Percentiles rank a stretch among this genome's conserved stretches.
These are phyloP conservation scores for Ophioderma brevispina DNA, from an alignment of 35 echinoderm and acorn worm genomes.

Conservation along the genomic window DNA sequence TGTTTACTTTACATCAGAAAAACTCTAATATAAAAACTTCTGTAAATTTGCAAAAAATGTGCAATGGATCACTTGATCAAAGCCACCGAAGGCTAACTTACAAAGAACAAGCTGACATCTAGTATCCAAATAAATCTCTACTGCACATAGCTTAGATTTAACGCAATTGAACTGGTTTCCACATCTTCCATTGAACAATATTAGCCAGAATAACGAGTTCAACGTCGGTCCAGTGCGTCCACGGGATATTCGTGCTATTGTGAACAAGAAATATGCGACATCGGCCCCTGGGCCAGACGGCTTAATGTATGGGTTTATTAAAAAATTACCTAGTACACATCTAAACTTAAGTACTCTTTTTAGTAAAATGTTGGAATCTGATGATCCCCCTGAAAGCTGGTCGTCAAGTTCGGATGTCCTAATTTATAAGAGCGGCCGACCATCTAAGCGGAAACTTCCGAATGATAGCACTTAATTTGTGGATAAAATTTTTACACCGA, in stretches of 20 bases:
- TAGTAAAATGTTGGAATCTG: slow-evolving; percentile 5
- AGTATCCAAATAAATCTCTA: background rate
- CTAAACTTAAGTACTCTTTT: slow-evolving; percentile 16
- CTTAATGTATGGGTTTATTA: slow-evolving; percentile 43
- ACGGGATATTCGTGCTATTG: no score
- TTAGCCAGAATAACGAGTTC: no score
- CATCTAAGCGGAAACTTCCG: background rate
- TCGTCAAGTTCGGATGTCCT: background rate
- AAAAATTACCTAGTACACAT: slow-evolving; percentile 33
- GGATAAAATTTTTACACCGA: slow-evolving; percentile 47
- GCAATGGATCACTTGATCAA: background rate
- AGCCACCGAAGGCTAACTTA: background rate
- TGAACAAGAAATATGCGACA: slow-evolving; percentile 9
- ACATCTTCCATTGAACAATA: background rate
- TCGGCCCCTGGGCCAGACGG: slow-evolving; percentile 34
- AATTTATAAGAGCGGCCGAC: slow-evolving; percentile 10
- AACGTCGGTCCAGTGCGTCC: no score
- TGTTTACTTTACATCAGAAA: background rate
- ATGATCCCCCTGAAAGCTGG: background rate
- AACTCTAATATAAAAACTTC: background rate
- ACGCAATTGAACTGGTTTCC: no score
- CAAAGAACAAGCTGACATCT: background rate
- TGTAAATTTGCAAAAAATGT: background rate
- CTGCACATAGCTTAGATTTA: background rate
- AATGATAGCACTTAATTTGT: slow-evolving; percentile 28